Evolutionary conservation across 2,888 invertebrate genomes (phyloP), one percentile per base, ranked within the genome.

Genomic region (Pemphredon lugubris): DNA sequence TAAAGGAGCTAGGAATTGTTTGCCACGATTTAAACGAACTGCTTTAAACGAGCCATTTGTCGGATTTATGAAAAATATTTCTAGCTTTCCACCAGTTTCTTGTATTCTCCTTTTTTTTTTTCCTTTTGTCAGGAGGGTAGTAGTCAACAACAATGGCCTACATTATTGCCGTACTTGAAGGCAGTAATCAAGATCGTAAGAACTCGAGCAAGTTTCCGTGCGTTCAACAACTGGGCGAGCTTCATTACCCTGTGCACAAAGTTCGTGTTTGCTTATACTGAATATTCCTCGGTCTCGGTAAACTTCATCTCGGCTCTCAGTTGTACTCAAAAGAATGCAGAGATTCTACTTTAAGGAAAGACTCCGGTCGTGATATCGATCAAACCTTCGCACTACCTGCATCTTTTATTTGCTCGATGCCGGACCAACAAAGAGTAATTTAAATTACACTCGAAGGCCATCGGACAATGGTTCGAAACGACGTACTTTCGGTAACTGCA

Each of bases 201-300:
- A 55, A 66, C 37, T 20, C 16, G 61, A 13, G 40, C 30, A 53
- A 67, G 51, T 61, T 71, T 48, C 44, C 20, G 14, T 9, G 34
- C 47, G 40, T 23, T 14, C 47, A 48, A 64, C 47, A 61, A 51
- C 48, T 32, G 50, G 42, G 23, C 37, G 13, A 54, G 59, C 70
- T 66, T 67, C 67, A 66, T 66, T 66, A 67, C 60, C 42, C 51
- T 47, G 51, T 18, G 60, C 23, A 5, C 55, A 30, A 58, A 61
- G 61, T 68, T 68, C 40, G 32, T 71, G 68, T 58, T 71, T 67
- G 61, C 71, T 39, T 34, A n/a, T 48, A 48, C 68, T 34, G 50
- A 66, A 66, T 60, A 51, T 47, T 40, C 51, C 32, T 34, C 4
- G 50, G 48, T 45, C 50, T 51, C 45, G 39, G 54, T 42, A 44